Evolutionary conservation across 2,888 invertebrate genomes (phyloP).

Genomic region (Odontocerum albicorne): DNA sequence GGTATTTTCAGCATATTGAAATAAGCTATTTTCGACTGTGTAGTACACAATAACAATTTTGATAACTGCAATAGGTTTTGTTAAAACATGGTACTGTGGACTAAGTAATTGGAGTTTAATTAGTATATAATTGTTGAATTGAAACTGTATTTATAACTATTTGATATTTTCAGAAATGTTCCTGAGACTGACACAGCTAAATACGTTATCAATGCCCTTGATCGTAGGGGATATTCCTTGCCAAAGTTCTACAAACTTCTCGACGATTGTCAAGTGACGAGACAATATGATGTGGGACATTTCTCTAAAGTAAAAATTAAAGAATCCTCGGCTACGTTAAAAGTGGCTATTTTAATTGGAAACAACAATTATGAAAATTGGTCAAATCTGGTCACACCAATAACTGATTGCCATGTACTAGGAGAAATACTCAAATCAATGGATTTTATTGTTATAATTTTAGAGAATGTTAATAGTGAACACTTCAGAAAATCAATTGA

Average conservation of each 20-base stretch:
- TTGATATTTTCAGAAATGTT: slow-evolving; percentile 14
- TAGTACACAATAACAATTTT: too few species aligned
- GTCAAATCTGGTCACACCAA: slow-evolving; percentile 50
- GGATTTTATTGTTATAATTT: slow-evolving; percentile 47
- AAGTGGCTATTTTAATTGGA: slow-evolving; percentile 52
- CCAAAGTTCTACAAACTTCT: slow-evolving; percentile 43
- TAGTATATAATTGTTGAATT: too few species aligned
- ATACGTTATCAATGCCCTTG: slow-evolving; percentile 46
- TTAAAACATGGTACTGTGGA: too few species aligned
- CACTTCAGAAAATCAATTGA: slow-evolving; percentile 43
- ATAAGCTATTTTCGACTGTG: too few species aligned
- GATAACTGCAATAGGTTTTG: too few species aligned
- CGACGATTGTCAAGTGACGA: slow-evolving; percentile 23
- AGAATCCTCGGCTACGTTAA: slow-evolving; percentile 35
- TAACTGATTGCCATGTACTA: slow-evolving; percentile 49
- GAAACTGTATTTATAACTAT: too few species aligned
- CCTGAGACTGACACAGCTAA: slow-evolving; percentile 46
- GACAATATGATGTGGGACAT: not conserved
- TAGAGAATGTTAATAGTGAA: slow-evolving; percentile 45
- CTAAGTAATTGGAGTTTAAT: too few species aligned
- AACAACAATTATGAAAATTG: slow-evolving; percentile 50
- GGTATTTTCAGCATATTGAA: too few species aligned
- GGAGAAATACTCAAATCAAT: slow-evolving; percentile 45
- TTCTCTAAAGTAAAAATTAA: not conserved
- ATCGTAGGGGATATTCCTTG: slow-evolving; percentile 45